These are phyloP conservation scores for Catostylus mosaicus DNA, from an alignment of 30 jellyfish, hydroid and myxozoan genomes.

Conservation along the genomic window DNA sequence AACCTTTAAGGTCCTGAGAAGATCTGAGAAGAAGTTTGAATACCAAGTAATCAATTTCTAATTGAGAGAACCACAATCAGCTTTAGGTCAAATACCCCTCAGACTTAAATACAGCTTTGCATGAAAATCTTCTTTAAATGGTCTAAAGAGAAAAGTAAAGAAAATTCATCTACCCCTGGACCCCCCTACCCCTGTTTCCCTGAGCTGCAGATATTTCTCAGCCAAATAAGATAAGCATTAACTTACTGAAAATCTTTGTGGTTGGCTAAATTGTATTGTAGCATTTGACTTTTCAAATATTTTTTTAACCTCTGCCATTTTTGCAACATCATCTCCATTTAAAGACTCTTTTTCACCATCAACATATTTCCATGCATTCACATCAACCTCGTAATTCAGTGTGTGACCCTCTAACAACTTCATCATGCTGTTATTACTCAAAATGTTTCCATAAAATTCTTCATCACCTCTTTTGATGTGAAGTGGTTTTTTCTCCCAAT, in stretches of 20 bases:
- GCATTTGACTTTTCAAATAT: constrained; percentile 77
- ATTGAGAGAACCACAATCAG: no score
- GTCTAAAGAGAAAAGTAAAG: no score
- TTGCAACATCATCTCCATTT: constrained; percentile 76
- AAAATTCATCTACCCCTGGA: no score
- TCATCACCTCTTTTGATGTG: constrained; percentile 77
- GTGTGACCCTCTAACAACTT: constrained; percentile 52
- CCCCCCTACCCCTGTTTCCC: no score
- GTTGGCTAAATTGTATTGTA: constrained; percentile 91
- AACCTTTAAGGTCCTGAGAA: no score
- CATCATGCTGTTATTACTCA: constrained; percentile 42
- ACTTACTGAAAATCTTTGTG: constrained; percentile 91
- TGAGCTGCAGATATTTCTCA: no score
- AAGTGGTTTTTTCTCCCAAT: constrained; percentile 94
- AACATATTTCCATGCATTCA: constrained; percentile 83
- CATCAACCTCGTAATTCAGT: constrained; percentile 76
- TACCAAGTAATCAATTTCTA: no score
- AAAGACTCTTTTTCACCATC: constrained; percentile 83
- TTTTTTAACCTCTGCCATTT: constrained; percentile 64
- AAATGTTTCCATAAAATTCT: constrained; percentile 78
- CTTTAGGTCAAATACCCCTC: no score
- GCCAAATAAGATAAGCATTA: not conserved
- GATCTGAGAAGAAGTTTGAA: no score
- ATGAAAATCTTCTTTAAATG: no score
- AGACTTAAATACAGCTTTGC: no score